Base-by-base conservation (phyloP, 2,113 vertebrate genomes). In the Pipra filicauda region DNA sequence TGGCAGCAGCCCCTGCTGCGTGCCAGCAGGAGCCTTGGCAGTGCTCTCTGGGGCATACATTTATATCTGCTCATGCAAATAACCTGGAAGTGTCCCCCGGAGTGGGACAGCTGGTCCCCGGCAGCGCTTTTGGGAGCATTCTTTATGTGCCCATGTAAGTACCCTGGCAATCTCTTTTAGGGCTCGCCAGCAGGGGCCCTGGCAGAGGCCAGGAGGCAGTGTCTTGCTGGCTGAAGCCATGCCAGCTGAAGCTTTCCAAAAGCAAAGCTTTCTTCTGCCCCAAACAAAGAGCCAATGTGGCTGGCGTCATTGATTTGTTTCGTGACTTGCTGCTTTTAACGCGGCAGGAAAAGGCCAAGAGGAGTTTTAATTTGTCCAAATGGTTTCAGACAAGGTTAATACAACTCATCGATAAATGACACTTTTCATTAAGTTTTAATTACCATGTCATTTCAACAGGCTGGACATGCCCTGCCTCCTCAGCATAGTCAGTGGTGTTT, bases 361-460 rank as follows among this genome's bases (percentile, higher is more conserved):
- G 20, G 83, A 64, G 54, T 91, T 91, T 95, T 88, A 73, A 82
- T 96, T 80, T 81, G 71, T n/a, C 89, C 81, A 83, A 92, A 91
- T 41, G 89, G 62, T 71, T 97, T 94, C 43, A 73, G 93, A 97
- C 94, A 94, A 88, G 91, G 92, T 97, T 96, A 89, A 95, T 91
- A 90, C 81, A 92, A 62, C 73, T 37, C 72, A 44, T 89, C 19
- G 12, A 62, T 76, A 82, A 92, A 57, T 24, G 41, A 66, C 28
- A 35, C 61, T 66, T 95, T 96, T 95, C 91, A 94, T 96, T 89
- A 59, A 41, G 62, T 92, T 93, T 91, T 91, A 94, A 90, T 95
- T 88, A 77, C 59, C 12, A n/a, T 7, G 66, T 74, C 31, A 41
- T 94, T 96, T 92, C 70, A 73, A 73, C 73, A 49, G 41, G 75